phyloP scores from a whole-genome alignment of 30 jellyfish, hydroid and myxozoan species.

The Turritopsis rubra region DNA sequence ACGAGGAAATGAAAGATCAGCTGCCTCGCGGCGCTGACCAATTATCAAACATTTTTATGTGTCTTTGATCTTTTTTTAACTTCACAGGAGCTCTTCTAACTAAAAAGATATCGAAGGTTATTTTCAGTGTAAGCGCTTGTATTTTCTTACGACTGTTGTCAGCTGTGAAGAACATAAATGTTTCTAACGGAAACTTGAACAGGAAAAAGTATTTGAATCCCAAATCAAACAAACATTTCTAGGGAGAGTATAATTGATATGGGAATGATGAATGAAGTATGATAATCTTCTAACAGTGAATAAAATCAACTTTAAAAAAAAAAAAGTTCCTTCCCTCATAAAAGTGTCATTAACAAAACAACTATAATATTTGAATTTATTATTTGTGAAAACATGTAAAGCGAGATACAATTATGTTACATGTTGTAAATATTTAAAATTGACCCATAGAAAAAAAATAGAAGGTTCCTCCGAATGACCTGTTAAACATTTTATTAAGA shows the following conservation, averaged over 20 bases:
- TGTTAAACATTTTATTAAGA: not conserved
- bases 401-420: not conserved
- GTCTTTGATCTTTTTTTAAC: no score
- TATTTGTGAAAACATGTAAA: not conserved
- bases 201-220: no score
- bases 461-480: not conserved
- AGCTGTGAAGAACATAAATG: not conserved
- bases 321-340: not conserved
- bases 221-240: not conserved
- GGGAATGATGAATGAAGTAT: not conserved
- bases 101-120: not conserved
- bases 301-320: not conserved
- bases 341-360: not conserved
- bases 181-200: not conserved
- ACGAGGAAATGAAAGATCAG: no score
- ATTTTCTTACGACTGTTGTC: not conserved
- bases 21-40: no score
- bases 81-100: no score
- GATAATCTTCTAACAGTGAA: not conserved
- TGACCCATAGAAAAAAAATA: not conserved
- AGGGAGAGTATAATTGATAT: no score
- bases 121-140: not conserved
- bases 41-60: no score
- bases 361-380: not conserved
- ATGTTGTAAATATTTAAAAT: not conserved